A percentile compares a stretch with the other conserved stretches of the same genome.
These are phyloP conservation scores for Lutjanus campechanus DNA, from an alignment of 2,797 vertebrate species.

Conservation along the genomic window DNA sequence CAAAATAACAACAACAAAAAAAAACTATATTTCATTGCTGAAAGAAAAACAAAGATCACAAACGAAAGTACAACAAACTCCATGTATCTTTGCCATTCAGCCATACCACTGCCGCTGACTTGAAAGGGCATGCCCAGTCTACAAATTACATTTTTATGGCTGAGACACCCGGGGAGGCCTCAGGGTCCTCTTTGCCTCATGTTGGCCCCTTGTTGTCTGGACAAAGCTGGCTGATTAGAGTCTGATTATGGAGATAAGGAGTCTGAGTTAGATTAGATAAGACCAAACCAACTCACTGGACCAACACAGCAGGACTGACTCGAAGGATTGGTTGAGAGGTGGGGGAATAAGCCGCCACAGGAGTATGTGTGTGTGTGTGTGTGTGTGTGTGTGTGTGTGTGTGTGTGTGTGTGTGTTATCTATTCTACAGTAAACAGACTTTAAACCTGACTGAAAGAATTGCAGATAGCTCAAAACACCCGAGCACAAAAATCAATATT, in stretches of 20 bases:
- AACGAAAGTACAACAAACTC: conserved; percentile 5
- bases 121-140: conserved; percentile 63
- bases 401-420: conserved; percentile 30
- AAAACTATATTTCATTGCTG: not conserved
- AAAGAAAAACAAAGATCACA: not conserved
- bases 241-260: conserved; percentile 77
- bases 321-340: conserved; percentile 42
- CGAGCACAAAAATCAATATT: not conserved
- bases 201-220: conserved; percentile 81
- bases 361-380: conserved; percentile 18
- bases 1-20: not conserved
- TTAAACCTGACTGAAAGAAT: conserved; percentile 10
- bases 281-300: conserved; percentile 35
- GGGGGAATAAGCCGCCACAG: conserved; percentile 6
- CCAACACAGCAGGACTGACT: conserved; percentile 47
- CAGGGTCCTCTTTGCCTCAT: conserved; percentile 61
- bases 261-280: conserved; percentile 66
- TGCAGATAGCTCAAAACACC: not conserved
- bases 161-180: conserved; percentile 51
- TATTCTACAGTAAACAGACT: conserved; percentile 13
- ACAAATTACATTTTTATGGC: conserved; percentile 68
- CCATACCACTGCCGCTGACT: conserved; percentile 39
- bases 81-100: conserved; percentile 29
- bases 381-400: too few species aligned
- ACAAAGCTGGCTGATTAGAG: conserved; percentile 79